phyloP scores from a whole-genome alignment of 2,797 vertebrate species.

The Syngnathus rostellatus region DNA sequence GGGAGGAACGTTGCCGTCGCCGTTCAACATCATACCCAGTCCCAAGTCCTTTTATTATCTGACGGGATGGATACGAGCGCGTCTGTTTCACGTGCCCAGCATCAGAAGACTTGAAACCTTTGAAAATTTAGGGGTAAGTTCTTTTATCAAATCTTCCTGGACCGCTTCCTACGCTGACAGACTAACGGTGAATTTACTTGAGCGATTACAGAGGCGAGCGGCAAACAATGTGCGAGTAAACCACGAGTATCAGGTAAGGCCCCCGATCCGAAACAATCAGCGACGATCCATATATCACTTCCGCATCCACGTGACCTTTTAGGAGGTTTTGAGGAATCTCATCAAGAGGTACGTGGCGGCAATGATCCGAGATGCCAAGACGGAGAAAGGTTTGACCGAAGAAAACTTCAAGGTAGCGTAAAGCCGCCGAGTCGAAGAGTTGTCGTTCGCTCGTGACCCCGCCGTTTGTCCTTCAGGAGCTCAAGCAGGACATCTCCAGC shows the following conservation, averaged over 20 bases:
- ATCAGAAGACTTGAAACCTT: constrained; percentile 79
- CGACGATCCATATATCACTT: too few species aligned
- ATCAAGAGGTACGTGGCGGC: constrained; percentile 94
- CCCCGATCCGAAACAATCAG: neutral
- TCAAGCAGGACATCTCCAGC: constrained; percentile 98
- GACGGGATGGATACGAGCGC: constrained; percentile 76
- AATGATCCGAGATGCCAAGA: constrained; percentile 95
- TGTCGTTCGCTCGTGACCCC: neutral
- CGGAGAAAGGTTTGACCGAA: constrained; percentile 88
- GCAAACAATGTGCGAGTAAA: constrained; percentile 84
- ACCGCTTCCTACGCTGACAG: neutral
- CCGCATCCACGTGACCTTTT: constrained; percentile 19
- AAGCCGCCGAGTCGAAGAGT: neutral
- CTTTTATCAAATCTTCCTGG: constrained; percentile 2
- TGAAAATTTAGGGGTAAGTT: constrained; percentile 84
- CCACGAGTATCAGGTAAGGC: constrained; percentile 89
- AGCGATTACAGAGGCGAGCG: constrained; percentile 75
- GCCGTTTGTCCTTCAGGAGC: constrained; percentile 69
- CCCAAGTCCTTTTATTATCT: constrained; percentile 91
- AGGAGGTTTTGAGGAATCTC: constrained; percentile 92
- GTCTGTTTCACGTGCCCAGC: constrained; percentile 73
- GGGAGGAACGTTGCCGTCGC: constrained; percentile 90
- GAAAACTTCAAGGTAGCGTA: constrained; percentile 92
- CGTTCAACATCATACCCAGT: constrained; percentile 95
- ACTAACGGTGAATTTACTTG: constrained; percentile 2